Base-by-base conservation (phyloP, 2,797 vertebrate species). In the Danionella dracula region DNA sequence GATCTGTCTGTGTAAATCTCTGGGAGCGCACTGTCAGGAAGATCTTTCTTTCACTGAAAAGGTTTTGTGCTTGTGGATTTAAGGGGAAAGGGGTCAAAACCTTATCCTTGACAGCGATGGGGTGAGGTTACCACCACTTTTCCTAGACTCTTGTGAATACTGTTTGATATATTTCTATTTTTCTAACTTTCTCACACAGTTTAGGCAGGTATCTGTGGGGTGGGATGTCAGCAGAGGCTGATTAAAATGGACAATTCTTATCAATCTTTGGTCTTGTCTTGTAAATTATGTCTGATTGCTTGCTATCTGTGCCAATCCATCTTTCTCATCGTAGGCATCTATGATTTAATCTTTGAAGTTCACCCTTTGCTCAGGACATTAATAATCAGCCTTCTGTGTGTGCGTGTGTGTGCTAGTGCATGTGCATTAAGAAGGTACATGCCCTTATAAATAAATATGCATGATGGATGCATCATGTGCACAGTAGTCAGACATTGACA, bases 211-310 rank as follows among this genome's bases (percentile, higher is more conserved):
- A 37, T 60, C 53, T 45, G 35, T 57, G 62, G 46, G 45, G 54
- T 23, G 19, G 5, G 32, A 44, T 31, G 27, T 49, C 49, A 51
- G 21, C 46, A 80, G 74, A 74, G 79, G 83, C 76, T 65, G 73
- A 81, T 85, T 81, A 81, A 86, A 83, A 85, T 84, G 83, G 78
- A 77, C 69, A 10, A 64, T 75, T 78, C 81, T 85, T 86, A 84
- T 88, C 86, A 85, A 82, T 86, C 81, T 81, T 75, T 76, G 83
- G 81, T 82, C 81, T 82, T 81, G 82, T 82, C 78, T 78, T 62
- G 82, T 88, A 89, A 90, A 89, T 88, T 88, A 90, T 89, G 84
- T 86, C 79, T 86, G 86, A 90, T 90, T 88, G 80, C 82, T 78
- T 23, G 84, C 86, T 83, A 84, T 89, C 79, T 79, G 68, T 76